Base-by-base conservation (phyloP, 2,797 vertebrate genomes). In the Acipenser transmontanus region DNA sequence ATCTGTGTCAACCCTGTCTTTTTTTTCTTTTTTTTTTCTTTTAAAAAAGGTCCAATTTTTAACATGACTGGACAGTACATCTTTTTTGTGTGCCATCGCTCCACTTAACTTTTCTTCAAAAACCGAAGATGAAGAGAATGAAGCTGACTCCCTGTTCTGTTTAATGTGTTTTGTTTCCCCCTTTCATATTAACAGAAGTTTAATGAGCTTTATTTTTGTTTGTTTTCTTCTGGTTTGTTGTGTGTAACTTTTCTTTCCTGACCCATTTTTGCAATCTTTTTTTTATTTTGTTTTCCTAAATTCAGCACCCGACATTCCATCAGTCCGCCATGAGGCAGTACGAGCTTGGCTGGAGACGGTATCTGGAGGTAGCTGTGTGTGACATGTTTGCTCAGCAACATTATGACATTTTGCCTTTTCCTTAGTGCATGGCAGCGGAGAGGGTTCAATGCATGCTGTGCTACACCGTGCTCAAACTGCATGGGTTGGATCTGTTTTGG, bases 331-430 rank as follows among this genome's bases (percentile, higher is more conserved):
- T 71, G 94, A 97, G 79, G 95, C 93, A 73, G 96, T 99, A 83
- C 92, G 93, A 91, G 94, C 95, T 89, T 99, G 97, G 97, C 91
- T 99, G 94, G 95, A 98, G 84, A 94, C 95, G 64, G 82, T 98
- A 86, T 93, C 94, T 76, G 91, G 95, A 99, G 97, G 97, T 98
- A 98, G 96, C 90, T 81, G 87, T 78, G 85, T 85, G 62, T 51
- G 51, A 69, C 48, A 1, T 52, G 9, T 51, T 64, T 20, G 57
- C 13, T 65, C 17, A 47, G 11, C 50, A 11, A n/a, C 10, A 50
- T 75, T 76, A 74, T 76, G 12, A 12, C 47, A 6, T 50, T 49
- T n/a, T 54, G 17, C 59, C 70, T 48, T 77, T 76, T 71, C 34
- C 64, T 69, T 72, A 76, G 56, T 73, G 87, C 83, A 86, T 83